Conservation (phyloP, 2,888 invertebrate species). For the Heliconius charithonia region DNA sequence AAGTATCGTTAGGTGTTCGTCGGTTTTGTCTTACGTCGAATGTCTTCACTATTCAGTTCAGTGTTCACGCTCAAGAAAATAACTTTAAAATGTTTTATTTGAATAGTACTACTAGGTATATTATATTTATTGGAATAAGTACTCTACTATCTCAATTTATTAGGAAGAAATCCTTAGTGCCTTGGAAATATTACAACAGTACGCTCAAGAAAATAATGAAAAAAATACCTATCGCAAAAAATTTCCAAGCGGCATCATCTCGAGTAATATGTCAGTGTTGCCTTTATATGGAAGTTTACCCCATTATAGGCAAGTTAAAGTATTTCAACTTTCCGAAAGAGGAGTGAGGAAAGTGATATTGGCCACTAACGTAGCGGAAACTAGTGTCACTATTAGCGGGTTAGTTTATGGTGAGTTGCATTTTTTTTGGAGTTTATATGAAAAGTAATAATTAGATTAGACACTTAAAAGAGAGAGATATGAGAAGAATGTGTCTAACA, state of each 20-base stretch:
- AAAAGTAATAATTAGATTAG: too few species aligned
- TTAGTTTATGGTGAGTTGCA: conserved; percentile 91
- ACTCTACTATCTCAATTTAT: conserved; percentile 27
- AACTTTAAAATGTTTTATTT: too few species aligned
- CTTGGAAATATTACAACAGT: conserved; percentile 85
- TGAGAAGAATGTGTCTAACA: neutral
- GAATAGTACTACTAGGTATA: too few species aligned
- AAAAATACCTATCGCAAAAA: conserved; percentile 74
- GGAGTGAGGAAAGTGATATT: conserved; percentile 94
- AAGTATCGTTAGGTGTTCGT: conserved; percentile 30
- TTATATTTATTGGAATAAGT: neutral
- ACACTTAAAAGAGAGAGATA: too few species aligned
- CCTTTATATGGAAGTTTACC: conserved; percentile 97
- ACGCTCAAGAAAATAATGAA: conserved; percentile 79
- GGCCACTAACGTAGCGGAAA: conserved; percentile 98
- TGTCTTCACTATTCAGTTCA: too few species aligned
- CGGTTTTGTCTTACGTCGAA: too few species aligned
- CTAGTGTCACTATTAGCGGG: conserved; percentile 97
- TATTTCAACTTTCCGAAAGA: conserved; percentile 88
- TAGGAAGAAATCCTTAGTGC: conserved; percentile 95
- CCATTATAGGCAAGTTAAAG: conserved; percentile 77
- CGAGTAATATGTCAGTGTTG: conserved; percentile 85
- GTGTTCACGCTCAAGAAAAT: too few species aligned
- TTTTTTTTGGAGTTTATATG: conserved; percentile 55
- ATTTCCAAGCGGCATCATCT: conserved; percentile 66